Conservation (phyloP, 2,888 invertebrate genomes). For the Sesia apiformis region DNA sequence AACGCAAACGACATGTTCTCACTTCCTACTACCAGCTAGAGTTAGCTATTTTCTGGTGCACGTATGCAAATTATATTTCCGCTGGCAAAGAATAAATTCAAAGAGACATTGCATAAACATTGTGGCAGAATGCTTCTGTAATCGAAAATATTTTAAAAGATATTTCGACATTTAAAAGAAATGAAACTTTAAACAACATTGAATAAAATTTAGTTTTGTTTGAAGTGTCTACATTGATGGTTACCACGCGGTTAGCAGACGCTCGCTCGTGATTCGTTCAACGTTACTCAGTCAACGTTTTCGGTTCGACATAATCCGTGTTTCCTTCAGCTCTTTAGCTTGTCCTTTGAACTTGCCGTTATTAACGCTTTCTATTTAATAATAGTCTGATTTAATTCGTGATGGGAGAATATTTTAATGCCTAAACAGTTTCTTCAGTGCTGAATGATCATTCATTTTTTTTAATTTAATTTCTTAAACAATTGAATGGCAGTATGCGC, state of each 20-base stretch:
- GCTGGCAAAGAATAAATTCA: constrained; percentile 27
- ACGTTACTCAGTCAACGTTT: constrained; percentile 2
- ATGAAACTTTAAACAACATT: background rate
- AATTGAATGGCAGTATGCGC: no score
- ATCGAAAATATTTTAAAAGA: constrained; percentile 11
- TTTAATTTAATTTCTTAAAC: no score
- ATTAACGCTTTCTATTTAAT: background rate
- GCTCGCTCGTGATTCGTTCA: constrained; percentile 1
- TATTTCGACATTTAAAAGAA: background rate
- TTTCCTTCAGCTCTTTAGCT: constrained; percentile 12
- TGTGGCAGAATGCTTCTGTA: constrained; percentile 12
- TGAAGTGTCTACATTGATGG: background rate
- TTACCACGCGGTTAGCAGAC: constrained; percentile 1
- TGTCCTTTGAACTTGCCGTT: constrained; percentile 9
- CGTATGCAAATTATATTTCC: constrained; percentile 41
- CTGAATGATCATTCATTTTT: no score
- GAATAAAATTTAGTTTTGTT: background rate
- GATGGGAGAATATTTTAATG: no score
- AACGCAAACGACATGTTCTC: background rate
- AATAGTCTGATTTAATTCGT: no score
- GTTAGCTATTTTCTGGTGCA: constrained; percentile 32
- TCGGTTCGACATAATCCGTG: constrained; percentile 19
- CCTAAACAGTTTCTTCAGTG: no score
- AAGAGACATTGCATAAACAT: constrained; percentile 14
- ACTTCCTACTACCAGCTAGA: constrained; percentile 23